These are phyloP conservation scores for Pararge aegeria DNA, from an alignment of 1,140 invertebrate species.

Conservation along the genomic window DNA sequence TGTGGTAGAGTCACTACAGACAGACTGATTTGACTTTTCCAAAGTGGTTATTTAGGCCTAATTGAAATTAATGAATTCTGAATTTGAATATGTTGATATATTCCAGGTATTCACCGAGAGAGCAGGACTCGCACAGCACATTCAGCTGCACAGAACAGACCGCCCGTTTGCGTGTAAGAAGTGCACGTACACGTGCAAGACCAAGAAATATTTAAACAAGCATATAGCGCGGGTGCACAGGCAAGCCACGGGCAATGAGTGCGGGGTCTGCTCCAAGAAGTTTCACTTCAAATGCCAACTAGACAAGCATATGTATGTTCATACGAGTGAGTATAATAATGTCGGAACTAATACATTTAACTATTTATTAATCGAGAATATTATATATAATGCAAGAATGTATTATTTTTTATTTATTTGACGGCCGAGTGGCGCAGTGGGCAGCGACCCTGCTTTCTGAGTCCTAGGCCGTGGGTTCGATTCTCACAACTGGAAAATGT, in stretches of 20 bases:
- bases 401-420: too few relatives aligned
- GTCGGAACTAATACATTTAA: too few relatives aligned
- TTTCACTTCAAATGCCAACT: constrained; percentile 78
- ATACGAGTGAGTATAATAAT: constrained; percentile 58
- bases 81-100: background rate
- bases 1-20: too few relatives aligned
- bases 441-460: too few relatives aligned
- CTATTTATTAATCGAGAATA: too few relatives aligned
- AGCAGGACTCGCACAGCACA: constrained; percentile 21
- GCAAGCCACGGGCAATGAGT: constrained; percentile 84
- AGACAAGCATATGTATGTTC: constrained; percentile 79
- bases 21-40: too few relatives aligned
- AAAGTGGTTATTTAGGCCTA: too few relatives aligned
- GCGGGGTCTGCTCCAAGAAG: constrained; percentile 81
- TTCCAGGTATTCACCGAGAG: constrained; percentile 36
- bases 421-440: too few relatives aligned
- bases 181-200: constrained; percentile 35
- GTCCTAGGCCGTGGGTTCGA: too few relatives aligned
- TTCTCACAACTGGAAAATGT: too few relatives aligned
- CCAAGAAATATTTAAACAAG: constrained; percentile 38
- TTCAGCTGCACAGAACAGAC: constrained; percentile 29
- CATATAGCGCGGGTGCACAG: constrained; percentile 76
- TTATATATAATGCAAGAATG: too few relatives aligned
- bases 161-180: constrained; percentile 30
- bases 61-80: too few relatives aligned